Evolutionary conservation across 2,888 invertebrate genomes (phyloP).

Genomic region (Perizoma flavofasciatum): DNA sequence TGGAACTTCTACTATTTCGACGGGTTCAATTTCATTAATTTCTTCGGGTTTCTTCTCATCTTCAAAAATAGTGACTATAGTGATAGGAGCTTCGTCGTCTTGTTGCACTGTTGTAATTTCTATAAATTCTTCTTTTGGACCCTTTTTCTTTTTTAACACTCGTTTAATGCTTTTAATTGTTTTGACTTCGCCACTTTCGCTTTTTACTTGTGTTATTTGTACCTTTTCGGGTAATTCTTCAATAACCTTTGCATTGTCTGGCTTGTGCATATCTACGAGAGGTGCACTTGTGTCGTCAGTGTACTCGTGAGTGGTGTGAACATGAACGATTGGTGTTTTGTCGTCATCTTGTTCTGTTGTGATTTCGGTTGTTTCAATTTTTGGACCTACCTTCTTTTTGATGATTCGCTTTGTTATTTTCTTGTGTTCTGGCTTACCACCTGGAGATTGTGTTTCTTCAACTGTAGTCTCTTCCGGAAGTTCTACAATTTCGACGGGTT

Average conservation of each 20-base stretch:
- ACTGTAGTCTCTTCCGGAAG: conserved; percentile 39
- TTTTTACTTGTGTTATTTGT: conserved; percentile 55
- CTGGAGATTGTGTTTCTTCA: conserved; percentile 29
- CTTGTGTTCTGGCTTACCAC: conserved; percentile 32
- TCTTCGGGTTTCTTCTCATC: conserved; percentile 43
- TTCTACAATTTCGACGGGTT: conserved; percentile 19
- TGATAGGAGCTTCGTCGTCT: conserved; percentile 39
- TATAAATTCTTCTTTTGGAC: conserved; percentile 57
- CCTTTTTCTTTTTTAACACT: conserved; percentile 36
- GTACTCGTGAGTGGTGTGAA: conserved; percentile 35
- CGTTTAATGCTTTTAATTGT: conserved; percentile 53
- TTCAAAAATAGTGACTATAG: conserved; percentile 45
- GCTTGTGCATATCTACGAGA: conserved; percentile 25
- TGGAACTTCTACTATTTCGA: conserved; percentile 50
- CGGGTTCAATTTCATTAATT: conserved; percentile 48
- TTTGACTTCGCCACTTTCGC: conserved; percentile 51
- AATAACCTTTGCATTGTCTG: conserved; percentile 45
- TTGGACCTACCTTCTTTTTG: conserved; percentile 53
- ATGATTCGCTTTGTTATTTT: conserved; percentile 32
- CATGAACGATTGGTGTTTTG: conserved; percentile 30
- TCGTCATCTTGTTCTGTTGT: conserved; percentile 67
- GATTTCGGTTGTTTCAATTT: conserved; percentile 34
- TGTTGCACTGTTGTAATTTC: conserved; percentile 36
- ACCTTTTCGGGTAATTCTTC: conserved; percentile 32
- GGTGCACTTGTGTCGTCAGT: conserved; percentile 43